Evolutionary conservation across 2,888 invertebrate genomes (phyloP), one percentile per base, ranked within the genome.

Genomic region (Yponomeuta cagnagella): DNA sequence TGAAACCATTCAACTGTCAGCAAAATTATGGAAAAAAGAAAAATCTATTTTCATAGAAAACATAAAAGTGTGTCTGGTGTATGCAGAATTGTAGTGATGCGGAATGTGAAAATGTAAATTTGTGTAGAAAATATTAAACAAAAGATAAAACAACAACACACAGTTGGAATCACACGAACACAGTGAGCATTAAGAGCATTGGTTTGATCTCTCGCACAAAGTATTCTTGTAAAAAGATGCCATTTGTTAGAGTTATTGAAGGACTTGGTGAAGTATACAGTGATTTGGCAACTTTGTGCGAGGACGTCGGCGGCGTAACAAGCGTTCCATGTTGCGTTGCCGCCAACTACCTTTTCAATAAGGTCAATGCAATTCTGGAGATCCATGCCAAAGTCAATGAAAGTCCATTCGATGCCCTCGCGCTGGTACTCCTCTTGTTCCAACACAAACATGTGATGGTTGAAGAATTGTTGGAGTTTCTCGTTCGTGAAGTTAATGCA

Each of bases 401-500:
- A 98, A 79, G 95, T 94, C 98, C 98, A 98, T 85, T 97, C 94
- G 93, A 98, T 98, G 86, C 98, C 98, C 91, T 98, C 98, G 82
- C 93, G 95, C 92, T 97, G 96, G 94, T 98, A 98, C 89, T 98
- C 98, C 91, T 98, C 98, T 95, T 98, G 98, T 92, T 98, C 98
- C 81, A 98, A 95, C 81, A 98, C 97, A 93, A 98, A 98, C 98
- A 98, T 98, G 95, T 98, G 97, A 87, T 98, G 98, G 93, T 98
- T 98, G 96, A 98, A 98, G 95, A 98, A 98, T 93, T 98, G 98
- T 94, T 98, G 98, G 84, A 98, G 95, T 93, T 98, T 97, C 94
- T 98, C 98, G 92, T 98, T 98, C 93, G 98, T 98, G 94, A 98
- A 98, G 95, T 98, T 98, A 95, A 98, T 98, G 94, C 98, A 98